phyloP scores from a whole-genome alignment of 2,113 vertebrate species.

The Odocoileus hemionus region DNA sequence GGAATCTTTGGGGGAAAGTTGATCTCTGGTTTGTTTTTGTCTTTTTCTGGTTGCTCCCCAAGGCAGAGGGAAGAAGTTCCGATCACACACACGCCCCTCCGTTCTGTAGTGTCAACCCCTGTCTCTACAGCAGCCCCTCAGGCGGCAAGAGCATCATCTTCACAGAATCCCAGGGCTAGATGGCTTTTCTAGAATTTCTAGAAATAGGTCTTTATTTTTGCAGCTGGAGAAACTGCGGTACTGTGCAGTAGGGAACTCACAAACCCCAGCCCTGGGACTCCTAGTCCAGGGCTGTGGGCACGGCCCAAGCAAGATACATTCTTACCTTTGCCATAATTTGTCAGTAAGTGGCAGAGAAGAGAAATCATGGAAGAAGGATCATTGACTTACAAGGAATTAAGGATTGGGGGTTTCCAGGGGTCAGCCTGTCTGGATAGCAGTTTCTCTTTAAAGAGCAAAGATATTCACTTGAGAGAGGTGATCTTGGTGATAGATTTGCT shows the following conservation, averaged over 20 bases:
- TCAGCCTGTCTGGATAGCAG: not conserved
- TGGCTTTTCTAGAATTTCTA: not conserved
- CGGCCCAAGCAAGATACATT: not conserved
- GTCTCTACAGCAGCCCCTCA: not conserved
- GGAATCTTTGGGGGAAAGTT: not conserved
- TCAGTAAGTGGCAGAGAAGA: not conserved
- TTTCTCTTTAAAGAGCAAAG: constrained; percentile 27
- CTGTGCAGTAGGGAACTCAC: not conserved
- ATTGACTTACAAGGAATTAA: not conserved
- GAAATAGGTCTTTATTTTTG: not conserved
- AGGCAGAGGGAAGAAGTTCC: not conserved
- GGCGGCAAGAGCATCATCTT: not conserved
- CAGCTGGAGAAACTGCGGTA: not conserved
- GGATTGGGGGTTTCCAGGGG: not conserved
- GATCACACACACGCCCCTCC: not conserved
- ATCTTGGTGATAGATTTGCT: not conserved
- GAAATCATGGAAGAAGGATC: not conserved
- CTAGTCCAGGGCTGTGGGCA: not conserved
- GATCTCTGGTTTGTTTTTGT: not conserved
- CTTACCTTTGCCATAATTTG: not conserved
- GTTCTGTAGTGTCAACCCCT: not conserved
- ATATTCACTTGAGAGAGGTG: not conserved
- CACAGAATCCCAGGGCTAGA: not conserved
- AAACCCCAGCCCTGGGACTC: not conserved
- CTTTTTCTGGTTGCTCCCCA: not conserved